Base-by-base conservation (phyloP, 2,888 invertebrate species). In the Melanophora roralis region DNA sequence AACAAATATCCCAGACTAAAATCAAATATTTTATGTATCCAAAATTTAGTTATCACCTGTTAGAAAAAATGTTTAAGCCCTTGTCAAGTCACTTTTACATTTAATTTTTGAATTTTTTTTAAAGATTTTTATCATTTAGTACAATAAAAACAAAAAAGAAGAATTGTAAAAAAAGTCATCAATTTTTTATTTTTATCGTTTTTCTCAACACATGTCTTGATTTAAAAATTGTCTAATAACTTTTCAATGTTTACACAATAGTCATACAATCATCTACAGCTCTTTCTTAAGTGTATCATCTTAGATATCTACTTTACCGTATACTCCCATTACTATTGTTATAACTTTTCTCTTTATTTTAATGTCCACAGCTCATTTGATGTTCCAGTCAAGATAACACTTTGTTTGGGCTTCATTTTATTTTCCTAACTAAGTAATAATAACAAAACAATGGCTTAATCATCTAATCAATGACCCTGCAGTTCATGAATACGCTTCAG, bases 321-420 rank as follows among this genome's bases (percentile, higher is more conserved):
- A 7, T 60, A 36, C 55, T 16, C 45, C 32, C 38, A 38, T 45
- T 68, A 45, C 49, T 27, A 27, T 55, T 21, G 36, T 32, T 60
- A 11, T 21, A n/a, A 23, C n/a, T 8, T 5, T 34, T 49, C 34
- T 32, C 2, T 51, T 62, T 38, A 7, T 9, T 23, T 47, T 38
- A 47, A 55, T 47, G 59, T 43, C 49, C 9, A 23, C 2, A 55
- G 68, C 69, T 62, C 62, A 49, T 38, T 16, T 34, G 49, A 55
- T 64, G 32, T 43, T 32, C 12, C 40, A 49, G 64, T 68, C n/a
- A n/a, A 76, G 69, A 69, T 76, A 76, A 67, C 14, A 36, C 12
- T 74, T 57, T 49, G 7, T 65, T 14, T 43, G 6, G 38, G 14
- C n/a, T 43, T 7, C 14, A 14, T 55, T 45, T 45, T 2, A 51